phyloP scores from a whole-genome alignment of 2,888 invertebrate genomes.

The Acrocyrtus sp. region DNA sequence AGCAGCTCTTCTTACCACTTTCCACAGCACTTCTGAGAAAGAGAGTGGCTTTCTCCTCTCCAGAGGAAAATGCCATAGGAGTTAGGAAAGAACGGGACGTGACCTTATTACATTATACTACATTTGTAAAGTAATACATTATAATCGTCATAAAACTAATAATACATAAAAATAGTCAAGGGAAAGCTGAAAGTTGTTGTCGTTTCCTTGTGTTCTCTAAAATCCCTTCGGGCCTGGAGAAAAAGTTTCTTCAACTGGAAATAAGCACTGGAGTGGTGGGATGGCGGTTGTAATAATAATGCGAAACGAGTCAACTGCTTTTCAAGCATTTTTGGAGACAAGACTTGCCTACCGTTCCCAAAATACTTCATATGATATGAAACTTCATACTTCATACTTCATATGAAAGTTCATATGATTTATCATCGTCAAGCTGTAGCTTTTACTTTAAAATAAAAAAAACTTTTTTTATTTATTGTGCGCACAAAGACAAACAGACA shows the following conservation, averaged over 20 bases:
- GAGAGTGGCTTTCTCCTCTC: slow-evolving; percentile 14
- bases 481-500: too few species aligned
- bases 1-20: background rate
- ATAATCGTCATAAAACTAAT: slow-evolving; percentile 4
- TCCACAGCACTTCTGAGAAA: background rate
- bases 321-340: background rate
- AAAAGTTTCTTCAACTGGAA: slow-evolving; percentile 45
- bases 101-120: slow-evolving; percentile 49
- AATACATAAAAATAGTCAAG: background rate
- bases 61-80: too few species aligned
- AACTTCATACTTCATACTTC: too few species aligned
- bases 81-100: slow-evolving; percentile 37
- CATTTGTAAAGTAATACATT: background rate
- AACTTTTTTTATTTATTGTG: background rate
- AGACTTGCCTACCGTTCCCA: too few species aligned
- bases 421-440: background rate
- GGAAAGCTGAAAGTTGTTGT: background rate
- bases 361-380: too few species aligned
- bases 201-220: slow-evolving; percentile 35
- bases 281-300: too few species aligned
- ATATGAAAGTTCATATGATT: too few species aligned
- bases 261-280: background rate
- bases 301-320: too few species aligned
- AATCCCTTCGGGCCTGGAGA: slow-evolving; percentile 31
- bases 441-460: background rate